A percentile compares a stretch with the other conserved stretches of the same genome.
Conservation (phyloP, 2,888 invertebrate genomes). For the Epistrophe eligans region DNA sequence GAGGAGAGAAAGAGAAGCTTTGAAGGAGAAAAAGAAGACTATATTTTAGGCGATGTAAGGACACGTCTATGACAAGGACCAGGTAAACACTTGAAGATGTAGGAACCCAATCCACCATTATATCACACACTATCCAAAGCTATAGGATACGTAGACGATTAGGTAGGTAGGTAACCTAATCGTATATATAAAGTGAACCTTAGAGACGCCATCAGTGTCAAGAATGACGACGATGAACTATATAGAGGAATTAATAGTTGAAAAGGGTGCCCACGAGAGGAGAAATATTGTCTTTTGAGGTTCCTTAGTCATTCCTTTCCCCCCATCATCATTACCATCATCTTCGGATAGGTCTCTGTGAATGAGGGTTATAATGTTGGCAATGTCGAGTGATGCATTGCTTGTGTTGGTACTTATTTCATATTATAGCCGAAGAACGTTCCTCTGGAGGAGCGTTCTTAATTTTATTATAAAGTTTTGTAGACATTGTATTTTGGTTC, state of each 20-base stretch:
- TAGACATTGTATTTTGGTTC: constrained; percentile 50
- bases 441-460: constrained; percentile 42
- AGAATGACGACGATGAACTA: constrained; percentile 60
- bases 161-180: neutral
- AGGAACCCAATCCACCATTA: neutral
- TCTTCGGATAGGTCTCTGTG: constrained; percentile 23
- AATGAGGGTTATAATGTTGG: constrained; percentile 62
- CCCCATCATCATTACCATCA: neutral
- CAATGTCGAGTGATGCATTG: constrained; percentile 50
- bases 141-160: too few species aligned
- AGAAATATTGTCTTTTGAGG: constrained; percentile 71
- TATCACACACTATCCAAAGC: too few species aligned
- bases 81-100: constrained; percentile 69
- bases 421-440: neutral
- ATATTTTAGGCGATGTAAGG: constrained; percentile 50
- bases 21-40: constrained; percentile 40
- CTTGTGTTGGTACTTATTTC: constrained; percentile 15
- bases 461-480: constrained; percentile 64
- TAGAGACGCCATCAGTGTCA: constrained; percentile 19
- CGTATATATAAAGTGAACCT: constrained; percentile 1
- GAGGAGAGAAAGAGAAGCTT: constrained; percentile 30
- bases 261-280: constrained; percentile 60
- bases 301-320: constrained; percentile 61
- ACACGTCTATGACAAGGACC: constrained; percentile 67
- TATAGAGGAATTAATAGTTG: constrained; percentile 62